These are phyloP conservation scores for Ceuthmochares aereus DNA, from an alignment of 2,113 vertebrate species.

Conservation along the genomic window DNA sequence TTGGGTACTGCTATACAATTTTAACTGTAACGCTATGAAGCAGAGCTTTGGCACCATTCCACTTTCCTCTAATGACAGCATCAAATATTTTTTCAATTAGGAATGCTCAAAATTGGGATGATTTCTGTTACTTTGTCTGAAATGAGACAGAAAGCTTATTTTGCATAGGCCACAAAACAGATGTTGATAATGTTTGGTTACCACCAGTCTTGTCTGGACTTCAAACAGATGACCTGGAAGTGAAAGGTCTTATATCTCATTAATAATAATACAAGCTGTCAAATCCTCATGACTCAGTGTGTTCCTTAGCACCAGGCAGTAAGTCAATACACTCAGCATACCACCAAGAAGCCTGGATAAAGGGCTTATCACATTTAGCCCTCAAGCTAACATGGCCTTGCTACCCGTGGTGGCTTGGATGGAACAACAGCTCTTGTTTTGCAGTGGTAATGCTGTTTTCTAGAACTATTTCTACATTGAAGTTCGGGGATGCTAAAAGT, in stretches of 20 bases:
- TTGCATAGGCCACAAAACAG: slow-evolving; percentile 44
- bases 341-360: not conserved
- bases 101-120: not conserved
- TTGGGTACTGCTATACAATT: not conserved
- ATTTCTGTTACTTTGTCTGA: not conserved
- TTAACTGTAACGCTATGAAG: not conserved
- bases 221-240: slow-evolving; percentile 66
- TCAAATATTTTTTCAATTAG: not conserved
- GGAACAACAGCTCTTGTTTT: not conserved
- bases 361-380: not conserved
- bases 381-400: not conserved
- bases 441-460: not conserved
- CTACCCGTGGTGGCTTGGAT: not conserved
- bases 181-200: slow-evolving; percentile 35
- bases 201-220: slow-evolving; percentile 32
- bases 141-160: slow-evolving; percentile 35
- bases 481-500: not conserved
- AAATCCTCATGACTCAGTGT: slow-evolving; percentile 3
- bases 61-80: not conserved
- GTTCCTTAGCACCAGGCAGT: not conserved
- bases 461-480: not conserved
- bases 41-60: not conserved
- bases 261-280: slow-evolving; percentile 59
- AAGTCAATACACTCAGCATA: not conserved
- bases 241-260: slow-evolving; percentile 61